Percentiles rank a stretch among this genome's conserved stretches.
These are phyloP conservation scores for Asarcornis scutulata DNA, from an alignment of 2,113 vertebrate species.

Conservation along the genomic window DNA sequence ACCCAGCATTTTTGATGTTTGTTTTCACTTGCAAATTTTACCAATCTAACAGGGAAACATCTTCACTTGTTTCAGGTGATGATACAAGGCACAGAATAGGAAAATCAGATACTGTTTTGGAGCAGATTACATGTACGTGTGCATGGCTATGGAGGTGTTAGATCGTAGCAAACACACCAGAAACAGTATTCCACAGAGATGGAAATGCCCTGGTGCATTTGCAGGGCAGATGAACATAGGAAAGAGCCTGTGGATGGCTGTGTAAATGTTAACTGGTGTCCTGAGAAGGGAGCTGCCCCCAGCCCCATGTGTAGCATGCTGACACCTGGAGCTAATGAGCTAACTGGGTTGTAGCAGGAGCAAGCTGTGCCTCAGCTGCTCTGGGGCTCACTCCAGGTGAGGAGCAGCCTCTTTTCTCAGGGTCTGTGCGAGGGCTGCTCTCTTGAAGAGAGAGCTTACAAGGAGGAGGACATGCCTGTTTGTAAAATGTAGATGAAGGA, in stretches of 20 bases:
- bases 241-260: neutral
- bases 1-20: neutral
- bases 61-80: neutral
- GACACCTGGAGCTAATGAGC: neutral
- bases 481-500: neutral
- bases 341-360: neutral
- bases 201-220: neutral
- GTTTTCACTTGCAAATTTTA: neutral
- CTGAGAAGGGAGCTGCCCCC: neutral
- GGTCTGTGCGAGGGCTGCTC: neutral
- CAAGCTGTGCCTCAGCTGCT: neutral
- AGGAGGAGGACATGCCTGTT: neutral
- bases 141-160: rapidly evolving
- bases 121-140: neutral
- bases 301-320: neutral
- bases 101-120: neutral
- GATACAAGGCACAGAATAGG: neutral
- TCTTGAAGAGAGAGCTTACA: neutral
- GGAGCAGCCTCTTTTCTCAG: neutral
- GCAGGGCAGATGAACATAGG: neutral
- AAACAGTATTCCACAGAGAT: neutral
- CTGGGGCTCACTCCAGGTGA: neutral
- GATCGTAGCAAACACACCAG: neutral
- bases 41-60: neutral
- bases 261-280: neutral